These are phyloP conservation scores for Mus spicilegus DNA, from an alignment of 2,113 vertebrate species.

Conservation along the genomic window DNA sequence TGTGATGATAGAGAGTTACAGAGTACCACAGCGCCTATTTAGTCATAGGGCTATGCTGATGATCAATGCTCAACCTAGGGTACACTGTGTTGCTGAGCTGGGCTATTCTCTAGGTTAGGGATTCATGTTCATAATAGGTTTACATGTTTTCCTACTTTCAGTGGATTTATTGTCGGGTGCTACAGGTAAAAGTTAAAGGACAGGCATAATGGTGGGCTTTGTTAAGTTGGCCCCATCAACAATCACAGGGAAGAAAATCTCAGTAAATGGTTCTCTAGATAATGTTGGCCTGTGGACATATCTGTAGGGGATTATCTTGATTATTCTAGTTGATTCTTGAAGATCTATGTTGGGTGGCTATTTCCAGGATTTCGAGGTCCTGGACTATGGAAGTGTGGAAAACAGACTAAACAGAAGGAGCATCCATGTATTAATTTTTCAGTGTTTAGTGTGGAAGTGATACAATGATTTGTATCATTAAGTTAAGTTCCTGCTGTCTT, in stretches of 20 bases:
- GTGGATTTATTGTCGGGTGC: background rate
- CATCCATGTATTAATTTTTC: background rate
- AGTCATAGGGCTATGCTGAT: accelerated
- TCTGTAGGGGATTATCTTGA: background rate
- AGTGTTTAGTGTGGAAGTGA: background rate
- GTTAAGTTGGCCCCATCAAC: background rate
- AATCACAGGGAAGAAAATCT: background rate
- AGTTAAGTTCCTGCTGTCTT: background rate
- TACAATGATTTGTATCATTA: background rate
- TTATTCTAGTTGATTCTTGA: background rate
- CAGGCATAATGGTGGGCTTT: background rate
- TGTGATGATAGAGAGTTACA: too few relatives aligned
- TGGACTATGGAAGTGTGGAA: background rate
- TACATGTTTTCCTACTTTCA: background rate
- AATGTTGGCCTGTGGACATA: background rate
- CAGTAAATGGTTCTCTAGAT: background rate
- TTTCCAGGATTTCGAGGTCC: too few relatives aligned
- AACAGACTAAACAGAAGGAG: background rate
- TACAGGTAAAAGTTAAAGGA: background rate
- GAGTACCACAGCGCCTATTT: background rate
- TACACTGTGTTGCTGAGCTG: background rate
- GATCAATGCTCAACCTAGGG: too few relatives aligned
- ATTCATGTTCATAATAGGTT: background rate
- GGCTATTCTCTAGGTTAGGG: background rate
- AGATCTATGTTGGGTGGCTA: background rate